Evolutionary conservation across 2,888 invertebrate species (phyloP).

Genomic region (Isotomurus palustris): DNA sequence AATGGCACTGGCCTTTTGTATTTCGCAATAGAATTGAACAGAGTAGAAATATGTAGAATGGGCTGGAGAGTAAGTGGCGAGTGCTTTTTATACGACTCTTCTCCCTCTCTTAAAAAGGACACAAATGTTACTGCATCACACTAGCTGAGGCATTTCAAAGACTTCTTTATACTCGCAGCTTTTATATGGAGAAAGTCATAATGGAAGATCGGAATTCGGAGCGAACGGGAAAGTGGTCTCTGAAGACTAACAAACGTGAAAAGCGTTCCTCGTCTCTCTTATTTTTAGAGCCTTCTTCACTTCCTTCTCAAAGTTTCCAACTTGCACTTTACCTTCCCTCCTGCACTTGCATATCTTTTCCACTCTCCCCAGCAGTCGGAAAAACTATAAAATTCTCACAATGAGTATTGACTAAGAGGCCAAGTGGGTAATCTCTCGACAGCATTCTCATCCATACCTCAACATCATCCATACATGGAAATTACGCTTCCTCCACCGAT

Average conservation of each 20-base stretch:
- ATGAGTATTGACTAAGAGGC: slow-evolving; percentile 8
- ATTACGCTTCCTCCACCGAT: no score
- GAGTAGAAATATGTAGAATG: no score
- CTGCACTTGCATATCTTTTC: not conserved
- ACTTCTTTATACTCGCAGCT: no score
- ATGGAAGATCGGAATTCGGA: slow-evolving; percentile 27
- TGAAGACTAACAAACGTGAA: slow-evolving; percentile 41
- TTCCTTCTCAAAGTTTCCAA: slow-evolving; percentile 6
- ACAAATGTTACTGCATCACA: no score
- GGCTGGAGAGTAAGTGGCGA: no score
- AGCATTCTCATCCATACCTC: not conserved
- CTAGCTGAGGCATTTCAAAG: no score
- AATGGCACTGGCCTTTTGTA: no score
- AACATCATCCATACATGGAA: no score
- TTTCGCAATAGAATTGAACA: no score
- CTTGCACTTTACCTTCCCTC: not conserved
- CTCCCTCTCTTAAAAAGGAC: no score
- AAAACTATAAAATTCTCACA: slow-evolving; percentile 6
- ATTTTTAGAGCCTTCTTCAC: slow-evolving; percentile 8
- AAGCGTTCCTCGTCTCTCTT: slow-evolving; percentile 30
- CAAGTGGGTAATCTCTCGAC: not conserved
- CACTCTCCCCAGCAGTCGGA: not conserved
- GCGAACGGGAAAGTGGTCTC: slow-evolving; percentile 39
- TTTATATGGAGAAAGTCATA: slow-evolving; percentile 26
- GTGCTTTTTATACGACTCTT: no score